A percentile compares a stretch with the other conserved stretches of the same genome.
Conservation (phyloP, 2,888 invertebrate species). For the Andrena dorsata region DNA sequence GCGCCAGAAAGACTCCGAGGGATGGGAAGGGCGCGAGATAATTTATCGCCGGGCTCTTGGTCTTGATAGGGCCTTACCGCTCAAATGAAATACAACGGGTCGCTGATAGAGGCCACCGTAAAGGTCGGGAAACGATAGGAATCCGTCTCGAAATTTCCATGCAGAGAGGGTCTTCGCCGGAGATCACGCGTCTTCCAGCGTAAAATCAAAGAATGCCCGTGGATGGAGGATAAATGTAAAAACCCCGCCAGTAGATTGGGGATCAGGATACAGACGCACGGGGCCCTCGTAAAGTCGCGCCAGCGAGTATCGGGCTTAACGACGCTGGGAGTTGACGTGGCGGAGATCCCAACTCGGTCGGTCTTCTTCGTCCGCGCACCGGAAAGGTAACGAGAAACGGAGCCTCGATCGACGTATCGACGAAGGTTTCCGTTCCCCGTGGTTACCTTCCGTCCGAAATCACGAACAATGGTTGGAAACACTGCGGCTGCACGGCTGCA, state of each 20-base stretch:
- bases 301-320: neutral
- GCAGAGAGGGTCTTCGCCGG: neutral
- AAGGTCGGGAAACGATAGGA: slow-evolving; percentile 52
- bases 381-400: neutral
- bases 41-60: slow-evolving; percentile 58
- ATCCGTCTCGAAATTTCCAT: slow-evolving; percentile 17
- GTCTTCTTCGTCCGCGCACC: neutral
- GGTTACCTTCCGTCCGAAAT: neutral
- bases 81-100: slow-evolving; percentile 58
- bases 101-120: slow-evolving; percentile 38
- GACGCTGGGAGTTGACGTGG: slow-evolving; percentile 16
- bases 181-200: neutral
- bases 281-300: neutral
- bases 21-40: slow-evolving; percentile 36
- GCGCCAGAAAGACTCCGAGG: slow-evolving; percentile 36
- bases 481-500: neutral
- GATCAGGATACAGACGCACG: neutral
- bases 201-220: neutral
- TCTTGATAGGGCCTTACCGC: slow-evolving; percentile 60
- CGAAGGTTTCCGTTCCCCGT: slow-evolving; percentile 25
- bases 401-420: slow-evolving; percentile 19
- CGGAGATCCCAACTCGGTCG: neutral
- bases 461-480: slow-evolving; percentile 21
- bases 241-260: slow-evolving; percentile 1
- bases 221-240: neutral